Base-by-base conservation (phyloP, 2,797 vertebrate genomes). In the Prunella strophiata region DNA sequence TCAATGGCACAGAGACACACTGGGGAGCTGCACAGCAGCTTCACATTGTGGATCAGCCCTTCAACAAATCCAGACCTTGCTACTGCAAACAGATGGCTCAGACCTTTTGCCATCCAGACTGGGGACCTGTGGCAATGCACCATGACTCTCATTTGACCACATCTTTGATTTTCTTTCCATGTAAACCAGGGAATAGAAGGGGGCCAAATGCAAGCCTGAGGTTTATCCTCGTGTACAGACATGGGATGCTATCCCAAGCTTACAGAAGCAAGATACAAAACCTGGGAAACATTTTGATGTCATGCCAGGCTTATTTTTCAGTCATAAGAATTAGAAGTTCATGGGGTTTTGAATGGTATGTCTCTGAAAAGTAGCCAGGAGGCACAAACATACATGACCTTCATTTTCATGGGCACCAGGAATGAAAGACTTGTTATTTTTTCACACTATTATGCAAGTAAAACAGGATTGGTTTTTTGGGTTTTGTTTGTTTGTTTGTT, bases 1-100 rank as follows among this genome's bases (percentile, higher is more conserved):
- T 61, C 55, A n/a, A 27, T n/a, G 54, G 18, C 40, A 21, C 1
- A 0, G 27, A 71, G 38, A 45, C 43, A 47, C 23, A 9, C 5
- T 27, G 43, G 17, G n/a, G 15, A 73, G 43, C 16, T 65, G 27
- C 20, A 32, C 16, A 38, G 59, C 42, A 73, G 13, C 50, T 71
- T 77, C 50, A 27, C 0, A 0, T 11, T 55, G 12, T 66, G 20
- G 8, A 36, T 63, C 47, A 63, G 25, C 15, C 19, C 52, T 77
- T 67, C 36, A 40, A 21, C 13, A 80, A 67, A 86, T 63, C n/a
- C 22, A 26, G 36, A 20, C 48, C 30, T 30, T 16, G 11, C 8
- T 11, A 15, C 1, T 74, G 36, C 61, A 71, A 77, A 30, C 16
- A 70, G 17, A 32, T 47, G 11, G 23, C 68, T 88, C 30, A n/a